Evolutionary conservation across 1,140 invertebrate species (phyloP).

Genomic region (Wasmannia auropunctata): DNA sequence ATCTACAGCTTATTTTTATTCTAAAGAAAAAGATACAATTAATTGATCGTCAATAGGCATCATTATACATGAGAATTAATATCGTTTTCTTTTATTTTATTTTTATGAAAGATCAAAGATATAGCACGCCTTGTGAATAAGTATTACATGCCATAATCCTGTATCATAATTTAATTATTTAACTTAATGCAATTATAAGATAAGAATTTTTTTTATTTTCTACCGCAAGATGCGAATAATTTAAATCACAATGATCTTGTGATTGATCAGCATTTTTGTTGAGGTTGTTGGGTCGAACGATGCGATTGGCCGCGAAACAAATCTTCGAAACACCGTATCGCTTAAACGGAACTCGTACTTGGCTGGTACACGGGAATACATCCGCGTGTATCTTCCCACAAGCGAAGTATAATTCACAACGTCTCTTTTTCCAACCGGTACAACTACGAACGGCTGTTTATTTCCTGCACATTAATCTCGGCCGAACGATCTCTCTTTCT

Average conservation of each 20-base stretch:
- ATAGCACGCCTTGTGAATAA: not conserved
- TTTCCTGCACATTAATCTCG: conserved; percentile 53
- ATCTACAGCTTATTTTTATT: not conserved
- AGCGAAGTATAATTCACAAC: conserved; percentile 50
- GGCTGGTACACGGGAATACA: conserved; percentile 25
- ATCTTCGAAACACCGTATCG: conserved; percentile 9
- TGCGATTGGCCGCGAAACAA: conserved; percentile 26
- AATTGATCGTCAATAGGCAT: not conserved
- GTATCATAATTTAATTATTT: not conserved
- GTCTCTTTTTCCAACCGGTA: conserved; percentile 37
- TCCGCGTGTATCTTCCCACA: conserved; percentile 51
- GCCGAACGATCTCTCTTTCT: conserved; percentile 21
- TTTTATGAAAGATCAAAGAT: not conserved
- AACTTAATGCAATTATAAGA: not conserved
- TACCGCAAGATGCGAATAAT: not conserved
- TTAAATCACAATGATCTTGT: not conserved
- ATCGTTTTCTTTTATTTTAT: not conserved
- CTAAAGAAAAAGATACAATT: not conserved
- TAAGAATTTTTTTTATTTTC: not conserved
- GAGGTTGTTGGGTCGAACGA: not conserved
- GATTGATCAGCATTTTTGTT: not conserved
- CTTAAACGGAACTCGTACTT: conserved; percentile 39
- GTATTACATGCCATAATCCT: no score
- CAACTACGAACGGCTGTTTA: conserved; percentile 44
- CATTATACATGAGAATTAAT: not conserved